Evolutionary conservation across 2,113 vertebrate genomes (phyloP), one percentile per base, ranked within the genome.

Genomic region (Entosphenus tridentatus): DNA sequence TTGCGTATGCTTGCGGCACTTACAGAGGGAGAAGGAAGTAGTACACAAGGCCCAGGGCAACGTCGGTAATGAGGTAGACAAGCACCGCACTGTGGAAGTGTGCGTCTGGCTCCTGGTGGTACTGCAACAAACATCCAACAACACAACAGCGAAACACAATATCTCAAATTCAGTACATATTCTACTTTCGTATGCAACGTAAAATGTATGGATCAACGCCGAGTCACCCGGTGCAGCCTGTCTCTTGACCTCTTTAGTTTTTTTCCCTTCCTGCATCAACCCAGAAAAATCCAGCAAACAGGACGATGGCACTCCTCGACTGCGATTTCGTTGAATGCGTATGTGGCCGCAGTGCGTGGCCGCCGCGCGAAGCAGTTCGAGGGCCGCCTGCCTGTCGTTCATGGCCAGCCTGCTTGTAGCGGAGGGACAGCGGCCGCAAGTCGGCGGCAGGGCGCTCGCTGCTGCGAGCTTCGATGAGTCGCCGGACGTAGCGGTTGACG

Each of bases 11-110:
- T 39, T 39, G 39, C 39, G 39, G 70, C 72, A 90, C 93, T 77
- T 83, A 98, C 93, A 92, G 93, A 76, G 92, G 93, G 75, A 96
- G 89, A 80, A 95, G 85, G 71, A 98, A 85, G 78, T 96, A 89
- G 79, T 96, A 96, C 79, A 98, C 81, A 72, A 98, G 82, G 78
- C 87, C 88, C 70, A 93, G 88, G 83, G 92, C 85, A 82, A 87
- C 86, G 75, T 89, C 83, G 72, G 96, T 82, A 78, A 93, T 77
- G 71, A 98, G 82, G 56, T 89, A 88, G 57, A 98, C 83, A 74
- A 88, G 81, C 72, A 96, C 93, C 2, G 89, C 90, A 67, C 85
- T 87, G 79, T 86, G 96, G 79, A 98, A 98, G 74, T 91, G 85
- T 76, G 95, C 93, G 69, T 96, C 93, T 72, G 87, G 89, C 76